Percentiles rank a stretch among this genome's conserved stretches.
phyloP scores from a whole-genome alignment of 2,113 vertebrate genomes.

The Aphelocoma coerulescens region DNA sequence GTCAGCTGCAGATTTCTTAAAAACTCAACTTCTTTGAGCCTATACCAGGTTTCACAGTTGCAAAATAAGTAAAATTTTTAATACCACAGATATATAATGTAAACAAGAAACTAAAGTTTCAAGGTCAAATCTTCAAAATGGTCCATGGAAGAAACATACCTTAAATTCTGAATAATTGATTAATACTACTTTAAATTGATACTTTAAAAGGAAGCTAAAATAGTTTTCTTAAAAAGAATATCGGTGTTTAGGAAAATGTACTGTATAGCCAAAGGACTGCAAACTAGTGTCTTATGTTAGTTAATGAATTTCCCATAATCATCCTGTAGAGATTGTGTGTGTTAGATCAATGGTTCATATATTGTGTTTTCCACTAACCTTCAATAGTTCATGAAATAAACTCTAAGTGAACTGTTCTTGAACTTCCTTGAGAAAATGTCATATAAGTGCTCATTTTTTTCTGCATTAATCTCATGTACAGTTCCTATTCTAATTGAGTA shows the following conservation, averaged over 20 bases:
- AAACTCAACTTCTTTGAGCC: not conserved
- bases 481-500: not conserved
- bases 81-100: not conserved
- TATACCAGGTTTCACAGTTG: not conserved
- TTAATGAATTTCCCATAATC: not conserved
- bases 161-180: not conserved
- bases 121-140: not conserved
- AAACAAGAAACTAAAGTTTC: not conserved
- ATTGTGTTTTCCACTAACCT: not conserved
- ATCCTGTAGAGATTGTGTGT: not conserved
- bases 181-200: not conserved
- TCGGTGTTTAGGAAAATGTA: not conserved
- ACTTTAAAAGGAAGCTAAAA: not conserved
- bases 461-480: not conserved
- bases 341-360: not conserved
- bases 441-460: not conserved
- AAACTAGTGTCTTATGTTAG: not conserved
- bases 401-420: slow-evolving; percentile 14
- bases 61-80: not conserved
- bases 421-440: slow-evolving; percentile 34
- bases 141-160: not conserved
- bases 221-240: not conserved
- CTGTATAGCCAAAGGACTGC: not conserved
- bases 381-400: slow-evolving; percentile 12
- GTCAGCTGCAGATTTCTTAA: not conserved